A percentile compares a stretch with the other conserved stretches of the same genome.
Evolutionary conservation across 2,113 vertebrate genomes (phyloP).

Genomic region (Melanostigma gelatinosum): DNA sequence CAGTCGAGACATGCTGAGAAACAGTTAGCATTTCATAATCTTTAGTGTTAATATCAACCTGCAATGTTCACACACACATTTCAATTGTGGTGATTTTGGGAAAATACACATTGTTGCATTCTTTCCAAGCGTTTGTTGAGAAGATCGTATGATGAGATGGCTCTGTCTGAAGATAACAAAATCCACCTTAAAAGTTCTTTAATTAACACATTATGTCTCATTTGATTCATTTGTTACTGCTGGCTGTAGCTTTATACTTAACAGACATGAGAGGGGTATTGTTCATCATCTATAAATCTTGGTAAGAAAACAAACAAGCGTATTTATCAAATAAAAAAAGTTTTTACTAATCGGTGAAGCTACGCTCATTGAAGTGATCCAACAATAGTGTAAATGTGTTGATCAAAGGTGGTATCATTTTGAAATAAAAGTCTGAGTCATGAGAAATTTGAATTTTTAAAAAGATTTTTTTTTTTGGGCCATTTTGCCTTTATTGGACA

Average conservation of each 20-base stretch:
- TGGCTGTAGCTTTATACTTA: background rate
- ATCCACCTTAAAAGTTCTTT: background rate
- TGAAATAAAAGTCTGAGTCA: background rate
- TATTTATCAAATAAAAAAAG: background rate
- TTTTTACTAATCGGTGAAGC: background rate
- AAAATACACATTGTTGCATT: background rate
- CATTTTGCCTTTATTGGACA: background rate
- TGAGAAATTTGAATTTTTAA: too few species aligned
- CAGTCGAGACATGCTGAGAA: slow-evolving; percentile 3
- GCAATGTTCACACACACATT: background rate
- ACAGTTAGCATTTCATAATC: slow-evolving; percentile 17
- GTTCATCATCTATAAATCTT: background rate
- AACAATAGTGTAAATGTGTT: background rate
- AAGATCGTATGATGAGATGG: background rate
- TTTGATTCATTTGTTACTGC: background rate
- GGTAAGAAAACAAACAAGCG: too few species aligned
- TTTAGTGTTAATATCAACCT: background rate
- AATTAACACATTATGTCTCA: background rate
- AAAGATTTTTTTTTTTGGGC: background rate
- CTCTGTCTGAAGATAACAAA: background rate
- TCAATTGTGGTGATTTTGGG: background rate
- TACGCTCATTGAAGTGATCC: background rate
- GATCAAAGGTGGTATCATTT: background rate
- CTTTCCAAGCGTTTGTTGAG: background rate
- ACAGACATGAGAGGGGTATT: background rate